Evolutionary conservation across 2,888 invertebrate species (phyloP).

Genomic region (Auanema sp.): DNA sequence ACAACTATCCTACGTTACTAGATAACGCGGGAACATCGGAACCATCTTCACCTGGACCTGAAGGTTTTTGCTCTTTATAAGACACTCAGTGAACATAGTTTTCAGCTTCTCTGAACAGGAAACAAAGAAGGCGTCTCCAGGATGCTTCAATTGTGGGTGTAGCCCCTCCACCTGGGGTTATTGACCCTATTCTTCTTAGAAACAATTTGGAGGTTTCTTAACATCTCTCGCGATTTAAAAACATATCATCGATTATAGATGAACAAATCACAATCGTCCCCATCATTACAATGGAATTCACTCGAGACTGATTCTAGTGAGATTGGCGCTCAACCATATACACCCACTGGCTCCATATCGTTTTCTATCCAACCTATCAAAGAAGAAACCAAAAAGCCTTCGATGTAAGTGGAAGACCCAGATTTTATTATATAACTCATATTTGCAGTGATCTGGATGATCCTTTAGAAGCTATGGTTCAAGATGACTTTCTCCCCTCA

Average conservation of each 20-base stretch:
- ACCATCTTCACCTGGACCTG: slow-evolving; percentile 1
- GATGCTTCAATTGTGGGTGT: slow-evolving; percentile 22
- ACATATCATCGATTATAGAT: slow-evolving; percentile 12
- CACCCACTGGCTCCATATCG: slow-evolving; percentile 12
- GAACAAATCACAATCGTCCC: slow-evolving; percentile 19
- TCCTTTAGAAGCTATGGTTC: slow-evolving; percentile 2
- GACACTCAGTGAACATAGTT: neutral
- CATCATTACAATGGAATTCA: slow-evolving; percentile 16
- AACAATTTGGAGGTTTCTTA: neutral
- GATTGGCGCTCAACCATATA: neutral
- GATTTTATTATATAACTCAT: neutral
- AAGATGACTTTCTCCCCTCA: neutral
- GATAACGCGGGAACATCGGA: too few relatives aligned
- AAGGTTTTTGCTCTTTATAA: too few relatives aligned
- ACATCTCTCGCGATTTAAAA: neutral
- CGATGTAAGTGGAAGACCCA: slow-evolving; percentile 1
- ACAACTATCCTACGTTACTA: too few relatives aligned
- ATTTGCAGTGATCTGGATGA: neutral
- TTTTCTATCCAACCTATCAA: slow-evolving; percentile 15
- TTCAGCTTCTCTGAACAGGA: slow-evolving; percentile 29
- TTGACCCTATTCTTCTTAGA: slow-evolving; percentile 25
- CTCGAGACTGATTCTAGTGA: neutral
- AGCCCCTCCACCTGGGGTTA: slow-evolving; percentile 27
- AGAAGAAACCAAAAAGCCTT: slow-evolving; percentile 13
- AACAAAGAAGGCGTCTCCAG: slow-evolving; percentile 33